Conservation (phyloP, 2,888 invertebrate species). For the Ophraella communa region DNA sequence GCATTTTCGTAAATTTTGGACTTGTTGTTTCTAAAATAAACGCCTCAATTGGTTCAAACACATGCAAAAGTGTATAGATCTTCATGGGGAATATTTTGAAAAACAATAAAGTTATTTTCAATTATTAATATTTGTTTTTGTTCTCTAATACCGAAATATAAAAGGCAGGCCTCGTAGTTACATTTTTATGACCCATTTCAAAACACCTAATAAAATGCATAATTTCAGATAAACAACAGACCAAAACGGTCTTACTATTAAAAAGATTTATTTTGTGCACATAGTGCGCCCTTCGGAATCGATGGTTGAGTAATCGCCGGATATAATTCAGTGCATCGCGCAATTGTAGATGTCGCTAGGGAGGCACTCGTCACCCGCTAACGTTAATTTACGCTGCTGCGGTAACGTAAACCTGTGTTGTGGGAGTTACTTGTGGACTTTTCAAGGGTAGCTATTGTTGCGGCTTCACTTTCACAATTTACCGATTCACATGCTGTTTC, state of each 20-base stretch:
- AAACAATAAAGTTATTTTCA: no score
- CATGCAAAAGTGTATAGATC: no score
- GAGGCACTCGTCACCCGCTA: conserved; percentile 53
- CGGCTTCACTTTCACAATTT: conserved; percentile 40
- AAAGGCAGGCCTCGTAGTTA: no score
- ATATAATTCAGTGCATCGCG: conserved; percentile 52
- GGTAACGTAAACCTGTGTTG: conserved; percentile 47
- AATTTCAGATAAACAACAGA: background rate
- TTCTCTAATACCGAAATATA: no score
- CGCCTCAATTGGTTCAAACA: no score
- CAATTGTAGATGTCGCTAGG: conserved; percentile 50
- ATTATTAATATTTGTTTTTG: no score
- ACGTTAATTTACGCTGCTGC: conserved; percentile 52
- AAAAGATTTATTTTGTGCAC: conserved; percentile 9
- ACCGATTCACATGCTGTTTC: conserved; percentile 43
- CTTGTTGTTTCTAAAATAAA: no score
- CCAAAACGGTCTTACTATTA: background rate
- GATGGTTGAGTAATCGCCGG: conserved; percentile 41
- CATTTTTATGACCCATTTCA: no score
- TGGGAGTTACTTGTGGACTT: conserved; percentile 44
- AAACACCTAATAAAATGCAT: no score
- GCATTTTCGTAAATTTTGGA: no score
- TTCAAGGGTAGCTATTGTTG: conserved; percentile 39
- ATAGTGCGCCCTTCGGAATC: conserved; percentile 17
- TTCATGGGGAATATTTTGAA: no score